Percentiles rank a stretch among this genome's conserved stretches.
phyloP scores from a whole-genome alignment of 1,140 invertebrate species.

The Temnothorax curvispinosus region DNA sequence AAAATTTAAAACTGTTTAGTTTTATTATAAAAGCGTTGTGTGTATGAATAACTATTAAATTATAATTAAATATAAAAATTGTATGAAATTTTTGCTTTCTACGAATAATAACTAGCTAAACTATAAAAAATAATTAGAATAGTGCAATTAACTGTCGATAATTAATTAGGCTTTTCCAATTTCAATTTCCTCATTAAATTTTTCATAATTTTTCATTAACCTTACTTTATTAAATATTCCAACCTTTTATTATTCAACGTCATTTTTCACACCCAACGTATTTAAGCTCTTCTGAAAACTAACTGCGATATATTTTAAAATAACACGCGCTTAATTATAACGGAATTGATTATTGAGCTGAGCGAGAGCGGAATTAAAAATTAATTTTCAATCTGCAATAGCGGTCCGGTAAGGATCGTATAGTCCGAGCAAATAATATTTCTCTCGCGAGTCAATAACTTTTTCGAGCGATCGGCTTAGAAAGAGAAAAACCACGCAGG shows the following conservation, averaged over 20 bases:
- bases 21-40: background rate
- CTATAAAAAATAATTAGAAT: background rate
- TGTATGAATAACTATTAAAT: background rate
- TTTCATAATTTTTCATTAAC: background rate
- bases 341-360: conserved; percentile 11
- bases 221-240: background rate
- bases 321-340: conserved; percentile 50
- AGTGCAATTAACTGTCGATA: background rate
- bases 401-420: background rate
- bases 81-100: background rate
- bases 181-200: background rate
- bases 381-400: conserved; percentile 55
- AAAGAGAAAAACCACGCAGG: background rate
- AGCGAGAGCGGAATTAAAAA: conserved; percentile 44
- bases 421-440: conserved; percentile 23
- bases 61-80: background rate
- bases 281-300: conserved; percentile 19
- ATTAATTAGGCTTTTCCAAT: background rate
- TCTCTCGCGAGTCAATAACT: conserved; percentile 26
- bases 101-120: background rate
- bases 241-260: conserved; percentile 5
- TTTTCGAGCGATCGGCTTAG: background rate
- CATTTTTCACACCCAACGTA: background rate
- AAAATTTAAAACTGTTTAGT: background rate
- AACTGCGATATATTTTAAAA: conserved; percentile 42